Conservation (phyloP, 1,140 invertebrate species). For the Reticulitermes speratus region DNA sequence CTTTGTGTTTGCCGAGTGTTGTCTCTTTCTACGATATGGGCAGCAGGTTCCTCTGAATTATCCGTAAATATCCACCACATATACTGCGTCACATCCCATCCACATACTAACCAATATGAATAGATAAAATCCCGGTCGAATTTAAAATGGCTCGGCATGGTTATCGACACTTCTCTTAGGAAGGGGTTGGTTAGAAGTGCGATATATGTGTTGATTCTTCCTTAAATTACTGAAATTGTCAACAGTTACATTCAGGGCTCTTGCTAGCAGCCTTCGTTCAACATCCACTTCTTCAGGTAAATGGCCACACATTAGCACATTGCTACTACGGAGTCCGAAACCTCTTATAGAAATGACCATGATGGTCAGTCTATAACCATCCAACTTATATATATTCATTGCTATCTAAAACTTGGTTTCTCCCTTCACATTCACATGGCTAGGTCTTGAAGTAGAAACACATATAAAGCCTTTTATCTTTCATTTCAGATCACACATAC, state of each 20-base stretch:
- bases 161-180: no score
- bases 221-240: not conserved
- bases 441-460: not conserved
- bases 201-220: no score
- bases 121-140: no score
- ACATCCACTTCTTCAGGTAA: no score
- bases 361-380: constrained; percentile 10
- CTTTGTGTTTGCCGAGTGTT: no score
- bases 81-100: no score
- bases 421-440: not conserved
- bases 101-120: no score
- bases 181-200: no score
- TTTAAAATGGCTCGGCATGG: no score
- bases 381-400: not conserved
- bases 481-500: constrained; percentile 5
- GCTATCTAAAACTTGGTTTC: not conserved
- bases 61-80: no score
- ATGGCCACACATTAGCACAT: not conserved
- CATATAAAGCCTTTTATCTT: not conserved
- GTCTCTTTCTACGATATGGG: no score
- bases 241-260: not conserved
- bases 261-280: not conserved
- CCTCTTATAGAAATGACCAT: not conserved
- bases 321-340: not conserved
- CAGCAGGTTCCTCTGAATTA: no score